These are phyloP conservation scores for Schlechtendalia chinensis DNA, from an alignment of 1,140 invertebrate species.

Conservation along the genomic window DNA sequence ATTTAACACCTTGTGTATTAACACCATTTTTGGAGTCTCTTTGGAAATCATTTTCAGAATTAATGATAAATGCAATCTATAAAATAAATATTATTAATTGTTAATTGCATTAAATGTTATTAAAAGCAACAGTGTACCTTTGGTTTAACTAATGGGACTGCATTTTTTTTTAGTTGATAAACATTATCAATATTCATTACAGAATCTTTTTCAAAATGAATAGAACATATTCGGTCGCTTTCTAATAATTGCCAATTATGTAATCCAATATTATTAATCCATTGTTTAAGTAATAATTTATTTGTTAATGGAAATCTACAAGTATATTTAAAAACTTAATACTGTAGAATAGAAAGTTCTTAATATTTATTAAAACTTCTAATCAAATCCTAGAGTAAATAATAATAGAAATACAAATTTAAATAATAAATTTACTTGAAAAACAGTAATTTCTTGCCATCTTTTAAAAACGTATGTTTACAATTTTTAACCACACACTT, in stretches of 20 bases:
- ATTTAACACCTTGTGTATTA: too few species aligned
- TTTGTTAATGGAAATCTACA: slow-evolving; percentile 10
- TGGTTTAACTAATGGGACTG: not conserved
- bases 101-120: not conserved
- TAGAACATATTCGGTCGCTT: slow-evolving; percentile 7
- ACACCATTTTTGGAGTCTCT: too few species aligned
- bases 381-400: too few species aligned
- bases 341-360: too few species aligned
- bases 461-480: slow-evolving; percentile 22
- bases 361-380: too few species aligned
- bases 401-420: not conserved
- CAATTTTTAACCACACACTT: not conserved
- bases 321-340: not conserved
- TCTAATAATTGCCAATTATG: not conserved
- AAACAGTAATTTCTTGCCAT: not conserved
- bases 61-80: not conserved
- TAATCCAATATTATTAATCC: not conserved
- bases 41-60: too few species aligned
- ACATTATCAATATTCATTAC: not conserved
- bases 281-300: not conserved
- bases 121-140: not conserved
- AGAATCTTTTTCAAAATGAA: slow-evolving; percentile 19
- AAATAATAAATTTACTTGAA: slow-evolving; percentile 14
- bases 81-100: not conserved
- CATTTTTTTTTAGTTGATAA: not conserved